A percentile compares a stretch with the other conserved stretches of the same genome.
Conservation (phyloP, 1,140 invertebrate genomes). For the Temnothorax curvispinosus region DNA sequence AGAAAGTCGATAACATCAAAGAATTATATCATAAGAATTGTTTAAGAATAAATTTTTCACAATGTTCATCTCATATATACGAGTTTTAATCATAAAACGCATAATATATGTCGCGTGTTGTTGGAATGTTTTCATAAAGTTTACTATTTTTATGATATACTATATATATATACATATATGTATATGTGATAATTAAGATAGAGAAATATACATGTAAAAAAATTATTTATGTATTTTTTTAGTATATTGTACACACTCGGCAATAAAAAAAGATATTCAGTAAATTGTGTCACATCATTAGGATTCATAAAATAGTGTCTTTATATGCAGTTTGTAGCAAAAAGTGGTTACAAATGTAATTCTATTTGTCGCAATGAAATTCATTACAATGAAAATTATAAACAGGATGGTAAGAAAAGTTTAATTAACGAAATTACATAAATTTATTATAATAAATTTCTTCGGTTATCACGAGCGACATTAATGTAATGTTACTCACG, state of each 20-base stretch:
- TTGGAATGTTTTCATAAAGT: conserved; percentile 62
- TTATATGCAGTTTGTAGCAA: neutral
- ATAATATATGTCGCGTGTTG: conserved; percentile 21
- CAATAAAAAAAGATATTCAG: conserved; percentile 9
- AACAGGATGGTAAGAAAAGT: conserved; percentile 11
- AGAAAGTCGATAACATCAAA: conserved; percentile 66
- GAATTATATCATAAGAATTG: neutral
- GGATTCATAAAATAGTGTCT: neutral
- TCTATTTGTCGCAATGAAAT: neutral
- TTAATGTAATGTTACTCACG: conserved; percentile 16
- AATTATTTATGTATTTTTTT: conserved; percentile 46
- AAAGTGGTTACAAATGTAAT: neutral
- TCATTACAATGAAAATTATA: neutral
- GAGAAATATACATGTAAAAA: neutral
- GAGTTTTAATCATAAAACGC: conserved; percentile 38
- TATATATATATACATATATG: neutral
- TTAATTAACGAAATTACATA: conserved; percentile 11
- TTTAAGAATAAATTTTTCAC: conserved; percentile 36
- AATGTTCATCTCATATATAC: conserved; percentile 24
- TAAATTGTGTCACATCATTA: conserved; percentile 12
- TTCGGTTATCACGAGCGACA: neutral
- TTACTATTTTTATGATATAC: conserved; percentile 30
- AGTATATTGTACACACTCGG: neutral
- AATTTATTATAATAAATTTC: conserved; percentile 5
- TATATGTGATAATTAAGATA: conserved; percentile 21